phyloP scores from a whole-genome alignment of 2,888 invertebrate species.

The Empis stercorea region DNA sequence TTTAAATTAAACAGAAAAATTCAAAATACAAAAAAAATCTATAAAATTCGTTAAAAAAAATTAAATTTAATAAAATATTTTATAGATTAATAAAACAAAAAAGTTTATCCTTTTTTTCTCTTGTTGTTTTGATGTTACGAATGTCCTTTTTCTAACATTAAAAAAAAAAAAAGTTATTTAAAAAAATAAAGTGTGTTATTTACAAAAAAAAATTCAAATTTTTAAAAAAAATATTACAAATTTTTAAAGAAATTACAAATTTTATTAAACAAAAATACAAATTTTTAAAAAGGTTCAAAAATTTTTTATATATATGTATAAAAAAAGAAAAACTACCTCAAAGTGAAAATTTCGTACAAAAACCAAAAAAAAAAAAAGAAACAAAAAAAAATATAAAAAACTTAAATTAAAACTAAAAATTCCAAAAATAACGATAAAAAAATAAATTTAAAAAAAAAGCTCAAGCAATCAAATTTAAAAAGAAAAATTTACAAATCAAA shows the following conservation, averaged over 20 bases:
- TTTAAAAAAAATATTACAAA: not conserved
- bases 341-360: not conserved
- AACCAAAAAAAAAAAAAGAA: not conserved
- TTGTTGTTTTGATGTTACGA: too few relatives aligned
- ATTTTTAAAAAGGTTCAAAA: not conserved
- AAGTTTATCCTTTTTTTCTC: too few relatives aligned
- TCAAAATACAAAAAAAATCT: not conserved
- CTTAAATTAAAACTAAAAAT: not conserved
- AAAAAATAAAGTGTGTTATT: not conserved
- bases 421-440: not conserved
- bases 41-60: not conserved
- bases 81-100: too few relatives aligned
- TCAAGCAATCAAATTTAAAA: not conserved
- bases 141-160: too few relatives aligned
- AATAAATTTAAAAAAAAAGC: not conserved
- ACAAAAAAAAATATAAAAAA: not conserved
- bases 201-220: not conserved
- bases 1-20: too few relatives aligned
- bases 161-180: not conserved
- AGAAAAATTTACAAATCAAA: not conserved
- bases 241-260: not conserved
- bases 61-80: too few relatives aligned
- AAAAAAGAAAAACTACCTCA: not conserved
- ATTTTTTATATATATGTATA: too few relatives aligned
- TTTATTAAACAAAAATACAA: too few relatives aligned